Base-by-base conservation (phyloP, 2,888 invertebrate species). In the Ormyrus nitidulus region DNA sequence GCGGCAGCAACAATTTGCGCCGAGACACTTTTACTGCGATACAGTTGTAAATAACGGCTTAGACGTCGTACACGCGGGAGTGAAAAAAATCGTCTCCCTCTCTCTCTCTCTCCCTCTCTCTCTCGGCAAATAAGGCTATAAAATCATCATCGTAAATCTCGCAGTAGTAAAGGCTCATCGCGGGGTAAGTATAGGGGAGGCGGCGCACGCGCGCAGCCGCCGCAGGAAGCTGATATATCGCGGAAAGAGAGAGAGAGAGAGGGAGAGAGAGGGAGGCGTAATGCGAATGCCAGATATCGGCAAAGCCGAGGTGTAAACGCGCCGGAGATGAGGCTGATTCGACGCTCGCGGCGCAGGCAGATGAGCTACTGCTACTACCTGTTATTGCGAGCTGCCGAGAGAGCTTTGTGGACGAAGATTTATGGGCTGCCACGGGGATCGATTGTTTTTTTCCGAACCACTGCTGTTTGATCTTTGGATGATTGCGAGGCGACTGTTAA, bases 71-170 rank as follows among this genome's bases (percentile, higher is more conserved):
- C 58, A 58, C 65, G 54, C 56, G 69, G 44, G 64, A 56, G 64
- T 13, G 74, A 56, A 79, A 74, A 76, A 71, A 71, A 59, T 70
- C 58, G 69, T 53, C 44, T 49, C 48, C 8, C 13, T 62, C 56
- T 53, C 48, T 49, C 48, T 11, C 13, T 62, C 56, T 53, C 48
- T 10, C 59, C 64, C 59, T 61, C 64, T 64, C 82, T 83, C 81
- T 75, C 81, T 82, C 81, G 68, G 81, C 84, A 85, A 87, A 87
- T 86, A 85, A 86, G 85, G 85, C 86, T 86, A 86, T 88, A 87
- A 88, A 88, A 87, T 87, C 85, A 85, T 87, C 87, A 86, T 84
- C 84, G 85, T 87, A 87, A 87, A 87, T 87, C 85, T 87, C 84
- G 83, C 81, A 77, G 77, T 69, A 65, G 77, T 74, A 77, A 76